Evolutionary conservation across 2,797 vertebrate species (phyloP).

Genomic region (Fistularia tabacaria): DNA sequence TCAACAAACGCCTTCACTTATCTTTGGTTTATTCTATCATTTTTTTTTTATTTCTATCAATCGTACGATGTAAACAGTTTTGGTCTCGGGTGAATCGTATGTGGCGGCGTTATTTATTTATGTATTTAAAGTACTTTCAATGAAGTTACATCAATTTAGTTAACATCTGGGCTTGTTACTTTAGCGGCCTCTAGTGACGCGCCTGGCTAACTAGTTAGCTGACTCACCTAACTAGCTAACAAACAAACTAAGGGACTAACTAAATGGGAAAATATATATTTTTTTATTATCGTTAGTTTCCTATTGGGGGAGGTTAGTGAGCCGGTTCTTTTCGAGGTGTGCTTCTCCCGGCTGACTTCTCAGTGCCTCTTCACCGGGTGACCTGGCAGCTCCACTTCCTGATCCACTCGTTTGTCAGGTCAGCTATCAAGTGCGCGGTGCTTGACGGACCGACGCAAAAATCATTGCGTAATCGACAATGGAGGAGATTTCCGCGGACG

Average conservation of each 20-base stretch:
- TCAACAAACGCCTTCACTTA: too few species aligned
- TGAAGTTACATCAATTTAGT: not conserved
- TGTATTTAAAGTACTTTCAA: not conserved
- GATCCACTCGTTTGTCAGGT: conserved; percentile 77
- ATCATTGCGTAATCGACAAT: conserved; percentile 36
- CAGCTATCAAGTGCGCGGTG: not conserved
- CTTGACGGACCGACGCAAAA: conserved; percentile 5
- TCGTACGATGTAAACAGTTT: too few species aligned
- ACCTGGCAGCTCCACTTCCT: conserved; percentile 55
- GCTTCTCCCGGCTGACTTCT: not conserved
- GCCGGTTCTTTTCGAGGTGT: too few species aligned
- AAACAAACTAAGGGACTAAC: too few species aligned
- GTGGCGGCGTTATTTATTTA: too few species aligned
- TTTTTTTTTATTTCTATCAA: too few species aligned
- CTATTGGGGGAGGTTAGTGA: too few species aligned
- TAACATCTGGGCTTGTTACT: not conserved
- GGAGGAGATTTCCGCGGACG: conserved; percentile 33
- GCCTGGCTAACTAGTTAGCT: not conserved
- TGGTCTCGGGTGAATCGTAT: too few species aligned
- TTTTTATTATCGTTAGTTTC: too few species aligned
- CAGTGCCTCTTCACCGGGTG: too few species aligned
- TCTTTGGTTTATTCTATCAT: too few species aligned
- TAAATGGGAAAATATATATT: too few species aligned
- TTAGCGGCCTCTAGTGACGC: not conserved
- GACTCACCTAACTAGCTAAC: not conserved